Conservation (phyloP, 2,797 vertebrate genomes). For the Acanthurus lineatus region DNA sequence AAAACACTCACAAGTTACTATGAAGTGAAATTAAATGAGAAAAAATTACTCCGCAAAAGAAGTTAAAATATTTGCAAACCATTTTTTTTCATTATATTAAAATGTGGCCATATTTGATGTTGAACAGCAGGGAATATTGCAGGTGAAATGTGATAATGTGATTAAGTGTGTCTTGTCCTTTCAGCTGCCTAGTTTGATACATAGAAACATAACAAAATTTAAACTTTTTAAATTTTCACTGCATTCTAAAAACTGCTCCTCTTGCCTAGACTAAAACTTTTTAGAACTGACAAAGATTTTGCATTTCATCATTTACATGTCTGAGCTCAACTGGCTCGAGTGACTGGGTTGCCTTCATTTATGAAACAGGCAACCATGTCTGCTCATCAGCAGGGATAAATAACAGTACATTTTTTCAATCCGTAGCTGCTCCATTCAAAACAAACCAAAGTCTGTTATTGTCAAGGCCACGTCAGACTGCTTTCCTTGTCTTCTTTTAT, state of each 20-base stretch:
- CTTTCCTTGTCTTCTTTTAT: constrained; percentile 2
- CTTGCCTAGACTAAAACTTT: neutral
- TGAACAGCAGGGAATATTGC: too few relatives aligned
- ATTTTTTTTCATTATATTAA: too few relatives aligned
- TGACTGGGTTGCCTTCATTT: neutral
- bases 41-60: too few relatives aligned
- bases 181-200: too few relatives aligned
- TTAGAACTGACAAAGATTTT: neutral
- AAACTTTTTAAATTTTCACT: too few relatives aligned
- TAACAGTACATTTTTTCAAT: constrained; percentile 33
- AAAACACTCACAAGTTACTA: constrained; percentile 14
- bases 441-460: constrained; percentile 27
- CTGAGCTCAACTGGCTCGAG: neutral
- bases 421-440: constrained; percentile 31
- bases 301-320: neutral
- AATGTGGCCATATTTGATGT: too few relatives aligned
- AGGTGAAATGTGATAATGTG: too few relatives aligned
- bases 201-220: too few relatives aligned
- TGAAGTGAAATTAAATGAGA: too few relatives aligned
- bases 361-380: neutral
- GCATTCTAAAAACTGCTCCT: neutral
- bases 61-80: too few relatives aligned
- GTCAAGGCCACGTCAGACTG: constrained; percentile 22
- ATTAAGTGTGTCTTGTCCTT: too few relatives aligned
- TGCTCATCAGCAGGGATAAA: constrained; percentile 46